Percentiles rank a stretch among this genome's conserved stretches.
Conservation (phyloP, 1,140 invertebrate genomes). For the Papilio polytes region DNA sequence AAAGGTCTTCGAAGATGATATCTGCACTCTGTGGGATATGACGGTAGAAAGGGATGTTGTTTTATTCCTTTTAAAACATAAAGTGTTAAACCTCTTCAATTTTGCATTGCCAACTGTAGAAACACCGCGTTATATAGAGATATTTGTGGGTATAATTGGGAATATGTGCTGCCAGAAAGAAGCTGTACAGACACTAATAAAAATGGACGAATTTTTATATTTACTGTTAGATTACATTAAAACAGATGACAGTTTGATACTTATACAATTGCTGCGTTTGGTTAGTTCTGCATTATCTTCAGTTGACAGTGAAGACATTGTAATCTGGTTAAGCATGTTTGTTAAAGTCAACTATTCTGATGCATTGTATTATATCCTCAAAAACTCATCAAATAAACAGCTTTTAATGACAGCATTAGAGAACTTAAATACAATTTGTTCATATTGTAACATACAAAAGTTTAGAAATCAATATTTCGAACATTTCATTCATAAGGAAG, state of each 20-base stretch:
- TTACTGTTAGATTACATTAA: slow-evolving; percentile 84
- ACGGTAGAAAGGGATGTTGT: slow-evolving; percentile 89
- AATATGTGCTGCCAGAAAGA: slow-evolving; percentile 87
- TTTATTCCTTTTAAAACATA: slow-evolving; percentile 86
- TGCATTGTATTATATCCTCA: slow-evolving; percentile 86
- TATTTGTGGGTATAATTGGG: slow-evolving; percentile 88
- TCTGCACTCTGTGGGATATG: slow-evolving; percentile 92
- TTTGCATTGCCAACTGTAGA: slow-evolving; percentile 82
- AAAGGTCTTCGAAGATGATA: slow-evolving; percentile 86
- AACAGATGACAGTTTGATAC: slow-evolving; percentile 85
- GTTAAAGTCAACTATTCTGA: slow-evolving; percentile 81
- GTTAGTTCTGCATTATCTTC: slow-evolving; percentile 85
- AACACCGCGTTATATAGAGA: slow-evolving; percentile 85
- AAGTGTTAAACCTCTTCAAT: slow-evolving; percentile 85
- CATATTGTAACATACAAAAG: slow-evolving; percentile 68
- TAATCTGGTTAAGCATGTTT: slow-evolving; percentile 82
- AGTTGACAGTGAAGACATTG: slow-evolving; percentile 69
- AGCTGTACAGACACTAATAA: slow-evolving; percentile 75
- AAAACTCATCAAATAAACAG: slow-evolving; percentile 87
- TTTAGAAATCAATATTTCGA: slow-evolving; percentile 66
- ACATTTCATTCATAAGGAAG: slow-evolving; percentile 69
- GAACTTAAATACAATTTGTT: slow-evolving; percentile 84
- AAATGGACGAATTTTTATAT: slow-evolving; percentile 73
- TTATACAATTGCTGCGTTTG: slow-evolving; percentile 88
- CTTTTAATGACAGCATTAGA: slow-evolving; percentile 84